These are phyloP conservation scores for Rhagium mordax DNA, from an alignment of 2,888 invertebrate genomes.

Conservation along the genomic window DNA sequence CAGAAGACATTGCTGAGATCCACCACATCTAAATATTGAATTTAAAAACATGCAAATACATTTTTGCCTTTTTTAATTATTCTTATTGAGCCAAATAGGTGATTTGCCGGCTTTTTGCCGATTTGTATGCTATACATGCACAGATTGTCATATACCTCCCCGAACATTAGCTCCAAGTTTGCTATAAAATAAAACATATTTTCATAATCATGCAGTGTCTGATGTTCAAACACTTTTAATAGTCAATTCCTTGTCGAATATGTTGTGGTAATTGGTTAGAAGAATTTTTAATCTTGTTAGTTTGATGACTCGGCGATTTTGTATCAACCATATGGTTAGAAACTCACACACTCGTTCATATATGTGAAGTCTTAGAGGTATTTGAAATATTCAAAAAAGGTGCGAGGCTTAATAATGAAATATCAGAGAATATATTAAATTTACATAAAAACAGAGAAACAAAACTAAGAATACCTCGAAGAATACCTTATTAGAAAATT, in stretches of 20 bases:
- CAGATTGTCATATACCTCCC: too few relatives aligned
- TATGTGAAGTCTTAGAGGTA: neutral
- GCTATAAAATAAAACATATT: neutral
- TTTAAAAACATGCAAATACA: too few relatives aligned
- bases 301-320: slow-evolving; percentile 5
- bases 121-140: too few relatives aligned
- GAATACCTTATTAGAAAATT: neutral
- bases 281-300: slow-evolving; percentile 12
- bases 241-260: neutral
- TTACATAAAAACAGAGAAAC: neutral
- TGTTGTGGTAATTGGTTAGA: neutral
- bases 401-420: neutral
- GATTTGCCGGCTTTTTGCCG: too few relatives aligned
- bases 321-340: neutral
- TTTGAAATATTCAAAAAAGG: neutral
- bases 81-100: too few relatives aligned
- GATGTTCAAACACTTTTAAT: neutral
- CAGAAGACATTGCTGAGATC: too few relatives aligned
- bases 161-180: too few relatives aligned
- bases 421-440: neutral
- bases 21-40: too few relatives aligned
- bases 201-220: too few relatives aligned
- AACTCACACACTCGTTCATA: neutral
- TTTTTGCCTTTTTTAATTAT: too few relatives aligned
- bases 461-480: too few relatives aligned